These are phyloP conservation scores for Cossypha polioptera DNA, from an alignment of 2,797 vertebrate species.

Conservation along the genomic window DNA sequence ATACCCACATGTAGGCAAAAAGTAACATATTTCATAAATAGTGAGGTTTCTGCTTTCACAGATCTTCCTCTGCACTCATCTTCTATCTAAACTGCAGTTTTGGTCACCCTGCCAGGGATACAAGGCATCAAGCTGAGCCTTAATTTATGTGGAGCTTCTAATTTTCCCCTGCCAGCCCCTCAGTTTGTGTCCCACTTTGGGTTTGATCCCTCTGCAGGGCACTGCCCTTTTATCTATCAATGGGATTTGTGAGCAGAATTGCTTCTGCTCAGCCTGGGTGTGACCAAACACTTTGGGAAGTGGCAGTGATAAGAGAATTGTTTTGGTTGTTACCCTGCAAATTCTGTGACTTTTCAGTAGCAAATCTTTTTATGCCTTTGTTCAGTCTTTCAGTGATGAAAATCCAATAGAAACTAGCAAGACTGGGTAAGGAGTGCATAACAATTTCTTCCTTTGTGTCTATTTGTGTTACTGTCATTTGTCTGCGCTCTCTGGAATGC, in stretches of 20 bases:
- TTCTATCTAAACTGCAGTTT: neutral
- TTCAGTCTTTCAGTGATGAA: neutral
- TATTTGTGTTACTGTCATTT: neutral
- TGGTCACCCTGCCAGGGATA: neutral
- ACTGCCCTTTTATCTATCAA: neutral
- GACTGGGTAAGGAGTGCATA: neutral
- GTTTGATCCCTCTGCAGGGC: neutral
- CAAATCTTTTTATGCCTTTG: neutral
- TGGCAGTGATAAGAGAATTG: neutral
- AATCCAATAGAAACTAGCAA: neutral
- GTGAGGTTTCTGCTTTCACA: neutral
- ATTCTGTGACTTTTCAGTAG: neutral
- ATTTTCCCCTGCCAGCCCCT: neutral
- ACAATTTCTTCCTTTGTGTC: neutral
- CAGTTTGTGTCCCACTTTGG: neutral
- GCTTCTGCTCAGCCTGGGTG: neutral
- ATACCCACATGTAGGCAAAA: neutral
- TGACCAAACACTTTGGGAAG: neutral
- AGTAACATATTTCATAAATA: neutral
- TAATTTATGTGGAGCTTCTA: neutral
- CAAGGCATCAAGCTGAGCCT: neutral
- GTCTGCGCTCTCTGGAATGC: neutral
- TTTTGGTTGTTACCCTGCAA: neutral
- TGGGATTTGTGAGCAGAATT: neutral
- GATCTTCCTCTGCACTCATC: neutral